Evolutionary conservation across 2,113 vertebrate species (phyloP).

Genomic region (Anoplopoma fimbria): DNA sequence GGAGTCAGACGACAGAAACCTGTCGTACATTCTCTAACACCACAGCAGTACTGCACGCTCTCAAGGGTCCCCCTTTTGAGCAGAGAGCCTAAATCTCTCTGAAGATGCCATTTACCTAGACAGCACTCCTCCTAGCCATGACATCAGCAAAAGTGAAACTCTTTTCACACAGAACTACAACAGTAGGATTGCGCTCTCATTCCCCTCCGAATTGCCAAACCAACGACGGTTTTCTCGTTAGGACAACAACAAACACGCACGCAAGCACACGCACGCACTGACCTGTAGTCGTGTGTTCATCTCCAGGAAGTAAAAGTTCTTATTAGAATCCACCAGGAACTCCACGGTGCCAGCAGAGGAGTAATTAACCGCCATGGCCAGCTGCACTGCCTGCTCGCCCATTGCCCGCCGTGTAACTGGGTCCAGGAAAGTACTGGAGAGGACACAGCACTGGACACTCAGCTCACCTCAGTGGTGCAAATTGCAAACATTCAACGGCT

Average conservation of each 20-base stretch:
- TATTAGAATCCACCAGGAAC: conserved; percentile 95
- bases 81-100: no score
- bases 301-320: conserved; percentile 98
- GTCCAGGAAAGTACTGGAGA: conserved; percentile 92
- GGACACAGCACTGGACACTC: background rate
- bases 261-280: conserved; percentile 18
- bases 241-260: background rate
- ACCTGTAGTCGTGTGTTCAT: conserved; percentile 99
- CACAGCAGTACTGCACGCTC: no score
- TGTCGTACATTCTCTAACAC: no score
- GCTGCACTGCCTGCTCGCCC: conserved; percentile 97
- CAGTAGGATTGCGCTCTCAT: no score
- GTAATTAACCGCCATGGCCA: conserved; percentile 95
- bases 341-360: conserved; percentile 98
- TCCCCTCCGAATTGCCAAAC: no score
- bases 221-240: no score
- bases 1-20: no score
- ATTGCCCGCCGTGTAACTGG: conserved; percentile 89
- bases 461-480: background rate
- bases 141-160: no score
- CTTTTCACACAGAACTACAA: no score
- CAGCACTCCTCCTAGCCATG: no score
- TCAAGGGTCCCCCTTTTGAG: no score
- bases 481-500: background rate
- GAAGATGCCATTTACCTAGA: no score